Evolutionary conservation across 2,888 invertebrate genomes (phyloP).

Genomic region (Spialia ferax): DNA sequence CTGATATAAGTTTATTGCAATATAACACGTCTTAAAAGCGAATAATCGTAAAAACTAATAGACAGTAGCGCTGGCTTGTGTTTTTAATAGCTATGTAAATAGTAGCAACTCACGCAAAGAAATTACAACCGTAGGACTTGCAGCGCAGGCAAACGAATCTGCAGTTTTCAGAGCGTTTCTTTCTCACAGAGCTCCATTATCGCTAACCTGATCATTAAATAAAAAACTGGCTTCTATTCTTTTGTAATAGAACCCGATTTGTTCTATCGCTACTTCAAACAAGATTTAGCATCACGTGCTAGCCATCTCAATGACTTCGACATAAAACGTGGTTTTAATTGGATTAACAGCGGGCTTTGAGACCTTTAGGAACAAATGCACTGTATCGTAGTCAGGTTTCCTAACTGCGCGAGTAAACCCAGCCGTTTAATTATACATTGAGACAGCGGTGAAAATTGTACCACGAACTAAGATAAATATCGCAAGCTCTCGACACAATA

Average conservation of each 20-base stretch:
- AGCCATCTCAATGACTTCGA: constrained; percentile 29
- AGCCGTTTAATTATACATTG: constrained; percentile 56
- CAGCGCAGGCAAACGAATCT: constrained; percentile 51
- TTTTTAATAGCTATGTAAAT: constrained; percentile 47
- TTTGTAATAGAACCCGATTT: constrained; percentile 44
- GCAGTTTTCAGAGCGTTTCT: constrained; percentile 65
- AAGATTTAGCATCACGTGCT: constrained; percentile 35
- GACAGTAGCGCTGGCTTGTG: constrained; percentile 34
- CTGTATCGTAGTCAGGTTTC: constrained; percentile 62
- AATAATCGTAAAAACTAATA: constrained; percentile 39
- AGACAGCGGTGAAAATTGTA: constrained; percentile 53
- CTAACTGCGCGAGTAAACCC: constrained; percentile 56
- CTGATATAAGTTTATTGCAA: constrained; percentile 21
- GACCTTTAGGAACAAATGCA: constrained; percentile 43
- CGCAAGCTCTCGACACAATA: constrained; percentile 30
- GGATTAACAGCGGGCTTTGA: constrained; percentile 34
- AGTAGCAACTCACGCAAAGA: constrained; percentile 46
- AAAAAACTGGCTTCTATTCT: constrained; percentile 47
- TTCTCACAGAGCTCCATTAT: constrained; percentile 64
- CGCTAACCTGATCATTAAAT: constrained; percentile 38
- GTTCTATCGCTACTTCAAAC: constrained; percentile 32
- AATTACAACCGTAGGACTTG: constrained; percentile 27
- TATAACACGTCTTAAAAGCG: constrained; percentile 30
- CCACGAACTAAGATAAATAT: constrained; percentile 36
- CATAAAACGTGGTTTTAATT: constrained; percentile 39